These are phyloP conservation scores for Melanocharis versteri DNA, from an alignment of 2,113 vertebrate species.

Conservation along the genomic window DNA sequence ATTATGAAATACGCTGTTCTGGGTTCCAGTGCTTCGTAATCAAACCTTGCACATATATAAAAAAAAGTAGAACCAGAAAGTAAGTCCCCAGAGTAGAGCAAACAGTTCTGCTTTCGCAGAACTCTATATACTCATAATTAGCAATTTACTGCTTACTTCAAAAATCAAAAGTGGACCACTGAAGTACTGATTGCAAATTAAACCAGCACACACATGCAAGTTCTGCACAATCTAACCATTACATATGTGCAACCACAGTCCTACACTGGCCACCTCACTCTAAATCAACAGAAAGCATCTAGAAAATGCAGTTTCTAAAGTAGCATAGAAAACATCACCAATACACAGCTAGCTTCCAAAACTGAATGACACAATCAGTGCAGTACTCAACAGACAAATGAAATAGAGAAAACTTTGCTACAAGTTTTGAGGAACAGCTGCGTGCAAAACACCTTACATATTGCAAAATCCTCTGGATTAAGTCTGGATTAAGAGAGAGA, in stretches of 20 bases:
- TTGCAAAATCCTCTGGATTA: neutral
- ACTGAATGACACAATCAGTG: neutral
- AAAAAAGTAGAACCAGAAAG: neutral
- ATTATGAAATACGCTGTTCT: slow-evolving; percentile 90
- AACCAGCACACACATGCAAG: neutral
- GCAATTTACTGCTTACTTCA: neutral
- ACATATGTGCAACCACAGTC: neutral
- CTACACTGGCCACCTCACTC: neutral
- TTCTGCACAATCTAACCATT: neutral
- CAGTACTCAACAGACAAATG: neutral
- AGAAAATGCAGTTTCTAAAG: neutral
- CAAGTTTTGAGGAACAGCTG: neutral
- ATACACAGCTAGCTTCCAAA: neutral
- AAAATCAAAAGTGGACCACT: neutral
- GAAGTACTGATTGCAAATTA: neutral
- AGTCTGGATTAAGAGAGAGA: neutral
- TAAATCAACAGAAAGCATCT: neutral
- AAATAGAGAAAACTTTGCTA: neutral
- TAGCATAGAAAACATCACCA: accelerated
- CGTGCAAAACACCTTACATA: neutral
- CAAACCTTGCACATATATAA: slow-evolving; percentile 80
- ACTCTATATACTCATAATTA: neutral
- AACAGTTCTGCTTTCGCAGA: neutral
- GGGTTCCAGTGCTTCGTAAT: slow-evolving; percentile 94
- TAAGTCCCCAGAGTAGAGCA: neutral